phyloP scores from a whole-genome alignment of 1,140 invertebrate genomes.

The Micrasema longulum region DNA sequence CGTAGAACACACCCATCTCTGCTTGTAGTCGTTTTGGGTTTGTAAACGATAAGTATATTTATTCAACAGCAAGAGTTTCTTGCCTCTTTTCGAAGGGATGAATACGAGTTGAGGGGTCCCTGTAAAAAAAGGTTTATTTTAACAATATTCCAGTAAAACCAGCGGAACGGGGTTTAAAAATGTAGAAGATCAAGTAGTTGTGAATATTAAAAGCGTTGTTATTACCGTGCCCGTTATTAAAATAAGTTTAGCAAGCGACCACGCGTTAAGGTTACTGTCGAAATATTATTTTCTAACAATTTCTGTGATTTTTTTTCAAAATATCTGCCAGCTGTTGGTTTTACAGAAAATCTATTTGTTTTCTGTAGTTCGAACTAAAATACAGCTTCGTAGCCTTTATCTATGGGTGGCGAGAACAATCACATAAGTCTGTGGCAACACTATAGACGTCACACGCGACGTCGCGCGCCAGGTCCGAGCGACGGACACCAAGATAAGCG shows the following conservation, averaged over 20 bases:
- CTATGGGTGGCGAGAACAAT: no score
- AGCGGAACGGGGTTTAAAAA: neutral
- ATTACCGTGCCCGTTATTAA: neutral
- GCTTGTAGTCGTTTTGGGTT: neutral
- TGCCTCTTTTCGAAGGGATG: slow-evolving; percentile 15
- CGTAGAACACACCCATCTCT: slow-evolving; percentile 39
- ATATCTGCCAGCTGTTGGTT: no score
- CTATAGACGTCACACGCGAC: no score
- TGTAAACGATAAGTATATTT: slow-evolving; percentile 12
- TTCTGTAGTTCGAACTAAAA: no score
- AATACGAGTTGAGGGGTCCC: no score
- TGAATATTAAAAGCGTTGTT: neutral
- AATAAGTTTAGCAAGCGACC: neutral
- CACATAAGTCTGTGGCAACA: no score
- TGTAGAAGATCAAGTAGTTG: neutral
- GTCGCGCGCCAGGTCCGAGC: no score
- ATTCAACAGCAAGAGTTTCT: slow-evolving; percentile 6
- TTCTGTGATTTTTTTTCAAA: no score
- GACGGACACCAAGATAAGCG: no score
- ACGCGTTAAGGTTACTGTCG: neutral
- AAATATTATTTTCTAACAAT: neutral
- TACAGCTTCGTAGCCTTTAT: no score
- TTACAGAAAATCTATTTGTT: no score
- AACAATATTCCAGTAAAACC: neutral
- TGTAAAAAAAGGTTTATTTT: neutral